Percentiles rank a stretch among this genome's conserved stretches.
These are phyloP conservation scores for Lottia scabra DNA, from an alignment of 2,888 invertebrate genomes.

Conservation along the genomic window DNA sequence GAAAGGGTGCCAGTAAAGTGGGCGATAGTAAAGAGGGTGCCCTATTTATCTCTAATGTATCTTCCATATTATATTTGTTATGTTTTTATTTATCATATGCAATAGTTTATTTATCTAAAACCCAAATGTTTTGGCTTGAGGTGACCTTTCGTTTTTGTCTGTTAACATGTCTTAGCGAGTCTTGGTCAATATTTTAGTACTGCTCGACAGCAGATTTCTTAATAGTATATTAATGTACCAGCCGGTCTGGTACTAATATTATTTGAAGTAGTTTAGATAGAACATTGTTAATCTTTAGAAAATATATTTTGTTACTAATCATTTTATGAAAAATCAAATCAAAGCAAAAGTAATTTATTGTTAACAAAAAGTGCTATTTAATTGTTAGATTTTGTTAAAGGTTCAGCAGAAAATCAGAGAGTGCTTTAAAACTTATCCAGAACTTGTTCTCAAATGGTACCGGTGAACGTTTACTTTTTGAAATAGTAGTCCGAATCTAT, in stretches of 20 bases:
- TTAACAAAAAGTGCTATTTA: no score
- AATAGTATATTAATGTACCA: background rate
- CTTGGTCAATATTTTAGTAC: conserved; percentile 16
- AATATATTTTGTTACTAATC: no score
- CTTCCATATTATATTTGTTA: background rate
- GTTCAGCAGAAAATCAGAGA: no score
- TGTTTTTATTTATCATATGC: conserved; percentile 4
- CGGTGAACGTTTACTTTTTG: no score
- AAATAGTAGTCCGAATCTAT: no score
- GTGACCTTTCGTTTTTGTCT: conserved; percentile 13
- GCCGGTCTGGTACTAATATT: background rate
- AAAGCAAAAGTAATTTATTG: no score
- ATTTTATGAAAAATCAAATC: no score
- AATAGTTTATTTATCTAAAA: conserved; percentile 15
- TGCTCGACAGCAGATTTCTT: conserved; percentile 20
- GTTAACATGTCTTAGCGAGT: conserved; percentile 13
- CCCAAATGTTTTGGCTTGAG: conserved; percentile 15
- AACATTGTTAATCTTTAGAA: no score
- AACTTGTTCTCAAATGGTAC: no score
- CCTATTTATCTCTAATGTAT: conserved; percentile 11
- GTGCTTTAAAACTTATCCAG: no score
- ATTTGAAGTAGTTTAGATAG: background rate
- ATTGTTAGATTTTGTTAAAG: no score
- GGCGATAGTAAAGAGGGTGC: conserved; percentile 11
- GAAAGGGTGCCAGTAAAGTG: background rate